Conservation (phyloP, 2,888 invertebrate genomes). For the Alviniconcha strummeri region DNA sequence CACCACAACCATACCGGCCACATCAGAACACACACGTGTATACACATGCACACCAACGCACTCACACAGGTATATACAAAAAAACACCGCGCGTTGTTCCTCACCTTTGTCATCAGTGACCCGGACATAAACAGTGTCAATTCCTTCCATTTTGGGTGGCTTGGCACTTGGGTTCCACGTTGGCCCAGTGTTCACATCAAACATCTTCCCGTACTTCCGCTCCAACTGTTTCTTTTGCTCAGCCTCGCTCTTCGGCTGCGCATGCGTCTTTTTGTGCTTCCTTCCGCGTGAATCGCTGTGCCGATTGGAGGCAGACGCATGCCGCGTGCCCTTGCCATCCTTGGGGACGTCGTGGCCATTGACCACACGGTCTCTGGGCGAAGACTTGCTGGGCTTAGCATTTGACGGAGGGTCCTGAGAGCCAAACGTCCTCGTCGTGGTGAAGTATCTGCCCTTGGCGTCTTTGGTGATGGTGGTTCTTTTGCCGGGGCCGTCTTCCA, state of each 20-base stretch:
- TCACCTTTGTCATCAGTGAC: slow-evolving; percentile 54
- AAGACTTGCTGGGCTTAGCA: neutral
- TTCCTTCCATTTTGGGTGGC: slow-evolving; percentile 62
- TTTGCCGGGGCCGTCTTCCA: neutral
- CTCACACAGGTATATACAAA: neutral
- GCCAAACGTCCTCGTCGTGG: neutral
- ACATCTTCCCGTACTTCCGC: slow-evolving; percentile 52
- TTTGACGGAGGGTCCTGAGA: neutral
- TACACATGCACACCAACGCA: too few relatives aligned
- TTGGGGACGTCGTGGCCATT: neutral
- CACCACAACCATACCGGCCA: neutral
- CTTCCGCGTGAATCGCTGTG: neutral
- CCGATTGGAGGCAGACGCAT: neutral
- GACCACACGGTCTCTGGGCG: neutral
- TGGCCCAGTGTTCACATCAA: slow-evolving; percentile 55
- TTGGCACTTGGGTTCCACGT: slow-evolving; percentile 46
- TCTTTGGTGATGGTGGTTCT: slow-evolving; percentile 18
- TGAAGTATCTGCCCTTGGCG: slow-evolving; percentile 7
- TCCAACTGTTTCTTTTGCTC: slow-evolving; percentile 41
- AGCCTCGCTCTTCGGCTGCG: slow-evolving; percentile 6
- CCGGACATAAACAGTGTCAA: slow-evolving; percentile 56
- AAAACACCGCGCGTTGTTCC: neutral
- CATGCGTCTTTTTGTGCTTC: slow-evolving; percentile 8
- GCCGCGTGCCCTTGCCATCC: too few relatives aligned
- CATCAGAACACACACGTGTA: neutral